Base-by-base conservation (phyloP, 2,888 invertebrate species). In the Lithophane semibrunnea region DNA sequence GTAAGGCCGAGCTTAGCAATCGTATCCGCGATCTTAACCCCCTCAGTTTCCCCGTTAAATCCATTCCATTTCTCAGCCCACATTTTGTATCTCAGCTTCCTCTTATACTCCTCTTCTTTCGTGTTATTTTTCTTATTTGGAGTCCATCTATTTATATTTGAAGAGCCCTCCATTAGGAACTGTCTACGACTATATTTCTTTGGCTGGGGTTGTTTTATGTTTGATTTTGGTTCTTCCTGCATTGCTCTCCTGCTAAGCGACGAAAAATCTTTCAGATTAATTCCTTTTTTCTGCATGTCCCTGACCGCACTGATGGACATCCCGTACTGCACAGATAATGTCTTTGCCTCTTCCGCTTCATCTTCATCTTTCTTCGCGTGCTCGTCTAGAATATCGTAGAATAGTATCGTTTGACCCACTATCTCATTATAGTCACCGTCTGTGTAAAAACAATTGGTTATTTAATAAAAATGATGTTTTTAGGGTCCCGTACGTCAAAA, bases 321-420 rank as follows among this genome's bases (percentile, higher is more conserved):
- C 1, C 0, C 13, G 37, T 37, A 2, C 29, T 52, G 37, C 21
- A 5, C 21, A 29, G 52, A 29, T 37, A 52, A 16, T 4, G 0
- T 0, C 12, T 2, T 47, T 8, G 47, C 12, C 0, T 24, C 2
- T 5, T 37, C 37, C 37, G 3, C 5, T 37, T 5, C 4, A 37
- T 37, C 5, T 37, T 37, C 5, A 0, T 29, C 49, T 2, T 49
- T 29, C 29, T 13, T 0, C 8, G 4, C 0, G 21, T 29, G 49
- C 0, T 1, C 0, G 0, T 0, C 2, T 13, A 9, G 1, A 37
- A 37, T 2, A 1, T 52, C 0, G 21, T 52, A 16, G 29, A 9
- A 67, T 10, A 67, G 2, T 16, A 37, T 21, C 4, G 21, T 37
- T 29, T 37, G 21, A 37, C 21, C 5, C 2, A 13, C 0, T 2